Conservation (phyloP, 2,113 vertebrate genomes). For the Pelodiscus sinensis region DNA sequence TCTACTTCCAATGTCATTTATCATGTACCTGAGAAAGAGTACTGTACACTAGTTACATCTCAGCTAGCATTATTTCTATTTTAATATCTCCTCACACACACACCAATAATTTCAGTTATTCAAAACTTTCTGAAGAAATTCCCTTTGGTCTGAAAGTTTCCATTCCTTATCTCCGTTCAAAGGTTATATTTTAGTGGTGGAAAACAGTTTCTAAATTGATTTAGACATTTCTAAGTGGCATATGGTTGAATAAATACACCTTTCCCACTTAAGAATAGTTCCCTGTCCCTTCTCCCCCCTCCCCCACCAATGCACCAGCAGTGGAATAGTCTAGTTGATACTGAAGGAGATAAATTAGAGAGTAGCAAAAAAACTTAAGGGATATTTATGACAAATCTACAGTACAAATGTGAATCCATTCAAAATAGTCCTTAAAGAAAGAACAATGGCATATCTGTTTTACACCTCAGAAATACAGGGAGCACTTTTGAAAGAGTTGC, state of each 20-base stretch:
- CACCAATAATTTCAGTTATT: constrained; percentile 15
- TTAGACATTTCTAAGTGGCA: constrained; percentile 61
- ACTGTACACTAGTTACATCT: neutral
- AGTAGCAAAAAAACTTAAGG: constrained; percentile 65
- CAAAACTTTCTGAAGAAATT: constrained; percentile 51
- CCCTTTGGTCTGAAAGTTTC: constrained; percentile 70
- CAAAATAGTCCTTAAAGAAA: constrained; percentile 56
- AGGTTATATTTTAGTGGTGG: constrained; percentile 17
- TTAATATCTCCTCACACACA: constrained; percentile 29
- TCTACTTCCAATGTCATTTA: constrained; percentile 40
- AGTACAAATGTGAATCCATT: constrained; percentile 21
- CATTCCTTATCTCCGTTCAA: constrained; percentile 60
- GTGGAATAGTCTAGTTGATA: constrained; percentile 15
- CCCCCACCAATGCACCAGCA: neutral
- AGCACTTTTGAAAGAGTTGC: neutral
- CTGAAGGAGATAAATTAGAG: constrained; percentile 51
- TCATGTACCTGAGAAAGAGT: neutral
- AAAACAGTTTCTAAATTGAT: constrained; percentile 56
- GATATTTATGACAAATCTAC: constrained; percentile 61
- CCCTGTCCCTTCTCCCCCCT: constrained; percentile 15
- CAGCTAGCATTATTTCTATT: constrained; percentile 2
- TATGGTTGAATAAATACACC: constrained; percentile 45
- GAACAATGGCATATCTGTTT: constrained; percentile 55
- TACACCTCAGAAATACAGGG: neutral
- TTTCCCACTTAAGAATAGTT: constrained; percentile 32